Base-by-base conservation (phyloP, 2,113 vertebrate species). In the Synchiropus splendidus region DNA sequence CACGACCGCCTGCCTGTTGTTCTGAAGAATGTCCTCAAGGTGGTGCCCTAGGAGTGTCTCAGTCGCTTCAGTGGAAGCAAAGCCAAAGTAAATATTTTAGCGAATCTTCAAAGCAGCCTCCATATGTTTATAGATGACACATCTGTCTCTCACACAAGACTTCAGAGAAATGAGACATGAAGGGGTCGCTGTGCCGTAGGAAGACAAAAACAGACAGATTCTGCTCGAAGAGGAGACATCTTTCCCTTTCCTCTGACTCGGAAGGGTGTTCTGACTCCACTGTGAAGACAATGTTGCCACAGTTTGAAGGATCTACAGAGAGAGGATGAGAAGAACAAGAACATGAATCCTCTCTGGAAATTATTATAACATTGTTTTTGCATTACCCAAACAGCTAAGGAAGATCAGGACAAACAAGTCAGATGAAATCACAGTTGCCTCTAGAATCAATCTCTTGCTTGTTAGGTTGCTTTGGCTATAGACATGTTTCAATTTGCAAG, bases 141-240 rank as follows among this genome's bases (percentile, higher is more conserved):
- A 34, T 17, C 42, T 14, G 33, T 30, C 12, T 40, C 77, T 67
- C 59, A 88, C 86, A 77, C 40, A 85, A 56, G 3, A 71, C 12
- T 42, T 87, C 85, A 31, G 67, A 45, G 6, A 84, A 51, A 32
- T 80, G 74, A 8, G 58, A 71, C 42, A 59, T 67, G 67, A 88
- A 88, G 0, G 75, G 79, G 60, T 87, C 83, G 1, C 36, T 71
- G 59, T 85, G 75, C 31, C 78, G 69, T 48, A 89, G 61, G 51
- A 91, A 83, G 49, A 92, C 71, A 49, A 89, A 83, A 35, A 92
- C 65, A 37, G 76, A 58, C 35, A 91, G 67, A 30, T 51, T 77
- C 63, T 87, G 86, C 35, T 74, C 55, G 33, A 81, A 39, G 12
- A 58, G 15, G 10, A 27, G 16, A 18, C 15, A 13, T 39, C 61